phyloP scores from a whole-genome alignment of 2,888 invertebrate genomes.

The Pterostichus madidus region DNA sequence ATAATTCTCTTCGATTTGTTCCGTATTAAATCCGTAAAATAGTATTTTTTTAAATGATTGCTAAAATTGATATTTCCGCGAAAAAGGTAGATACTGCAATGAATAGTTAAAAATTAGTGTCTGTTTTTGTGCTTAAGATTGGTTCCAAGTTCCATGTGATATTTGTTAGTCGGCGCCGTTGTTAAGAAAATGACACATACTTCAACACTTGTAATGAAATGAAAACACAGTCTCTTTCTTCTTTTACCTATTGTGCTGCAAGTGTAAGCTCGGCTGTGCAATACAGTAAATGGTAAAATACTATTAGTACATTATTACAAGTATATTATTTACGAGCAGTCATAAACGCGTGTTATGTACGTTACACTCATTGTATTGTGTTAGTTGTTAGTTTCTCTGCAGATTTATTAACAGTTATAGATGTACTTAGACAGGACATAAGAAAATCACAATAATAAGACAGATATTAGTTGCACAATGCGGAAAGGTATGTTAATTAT shows the following conservation, averaged over 20 bases:
- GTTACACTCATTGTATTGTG: constrained; percentile 10
- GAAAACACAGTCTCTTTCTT: not conserved
- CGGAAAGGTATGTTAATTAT: too few relatives aligned
- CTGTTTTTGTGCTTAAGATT: too few relatives aligned
- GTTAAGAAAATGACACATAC: too few relatives aligned
- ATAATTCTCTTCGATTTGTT: too few relatives aligned
- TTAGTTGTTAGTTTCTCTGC: constrained; percentile 4
- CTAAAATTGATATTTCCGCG: too few relatives aligned
- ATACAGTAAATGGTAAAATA: constrained; percentile 25
- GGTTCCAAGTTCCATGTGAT: too few relatives aligned
- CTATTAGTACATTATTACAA: constrained; percentile 28
- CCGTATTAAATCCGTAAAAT: too few relatives aligned
- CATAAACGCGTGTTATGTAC: constrained; percentile 14
- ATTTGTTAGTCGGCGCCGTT: too few relatives aligned
- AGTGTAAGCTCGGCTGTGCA: not conserved
- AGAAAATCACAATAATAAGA: not conserved
- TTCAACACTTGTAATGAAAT: not conserved
- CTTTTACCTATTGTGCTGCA: not conserved
- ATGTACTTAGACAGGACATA: not conserved
- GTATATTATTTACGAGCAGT: constrained; percentile 31
- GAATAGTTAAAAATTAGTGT: too few relatives aligned
- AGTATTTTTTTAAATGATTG: too few relatives aligned
- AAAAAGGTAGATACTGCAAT: too few relatives aligned
- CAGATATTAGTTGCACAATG: too few relatives aligned
- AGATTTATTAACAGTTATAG: not conserved